These are phyloP conservation scores for Mesoligia furuncula DNA, from an alignment of 2,888 invertebrate genomes.

Conservation along the genomic window DNA sequence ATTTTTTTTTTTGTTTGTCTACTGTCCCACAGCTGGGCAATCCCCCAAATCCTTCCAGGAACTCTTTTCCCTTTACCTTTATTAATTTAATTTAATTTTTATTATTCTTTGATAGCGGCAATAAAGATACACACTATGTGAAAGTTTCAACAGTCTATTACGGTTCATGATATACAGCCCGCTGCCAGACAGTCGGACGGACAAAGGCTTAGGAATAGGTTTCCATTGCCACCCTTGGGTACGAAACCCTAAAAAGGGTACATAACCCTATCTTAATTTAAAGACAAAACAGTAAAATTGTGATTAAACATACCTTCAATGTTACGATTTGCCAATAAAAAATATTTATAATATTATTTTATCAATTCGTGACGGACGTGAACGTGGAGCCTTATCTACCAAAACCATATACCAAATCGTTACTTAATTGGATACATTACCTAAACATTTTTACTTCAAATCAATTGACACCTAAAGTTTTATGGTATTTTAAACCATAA, in stretches of 20 bases:
- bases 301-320: slow-evolving; percentile 5
- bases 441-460: slow-evolving; percentile 67
- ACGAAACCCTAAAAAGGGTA: background rate
- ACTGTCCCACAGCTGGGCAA: too few relatives aligned
- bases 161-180: too few relatives aligned
- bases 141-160: too few relatives aligned
- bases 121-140: too few relatives aligned
- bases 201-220: too few relatives aligned
- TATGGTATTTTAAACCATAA: slow-evolving; percentile 78
- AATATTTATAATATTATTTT: slow-evolving; percentile 39
- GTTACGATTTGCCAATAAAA: slow-evolving; percentile 33
- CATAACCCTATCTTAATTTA: background rate
- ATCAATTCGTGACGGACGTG: slow-evolving; percentile 45
- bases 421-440: slow-evolving; percentile 68
- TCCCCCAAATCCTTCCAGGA: too few relatives aligned
- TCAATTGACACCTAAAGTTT: slow-evolving; percentile 88
- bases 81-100: too few relatives aligned
- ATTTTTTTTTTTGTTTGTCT: too few relatives aligned
- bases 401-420: slow-evolving; percentile 57
- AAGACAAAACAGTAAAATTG: slow-evolving; percentile 12
- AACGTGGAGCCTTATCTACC: slow-evolving; percentile 48
- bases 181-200: too few relatives aligned
- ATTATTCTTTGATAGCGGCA: too few relatives aligned
- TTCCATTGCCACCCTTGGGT: too few relatives aligned
- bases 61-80: too few relatives aligned